phyloP scores from a whole-genome alignment of 2,888 invertebrate genomes.

The Lithophane ornitopus region DNA sequence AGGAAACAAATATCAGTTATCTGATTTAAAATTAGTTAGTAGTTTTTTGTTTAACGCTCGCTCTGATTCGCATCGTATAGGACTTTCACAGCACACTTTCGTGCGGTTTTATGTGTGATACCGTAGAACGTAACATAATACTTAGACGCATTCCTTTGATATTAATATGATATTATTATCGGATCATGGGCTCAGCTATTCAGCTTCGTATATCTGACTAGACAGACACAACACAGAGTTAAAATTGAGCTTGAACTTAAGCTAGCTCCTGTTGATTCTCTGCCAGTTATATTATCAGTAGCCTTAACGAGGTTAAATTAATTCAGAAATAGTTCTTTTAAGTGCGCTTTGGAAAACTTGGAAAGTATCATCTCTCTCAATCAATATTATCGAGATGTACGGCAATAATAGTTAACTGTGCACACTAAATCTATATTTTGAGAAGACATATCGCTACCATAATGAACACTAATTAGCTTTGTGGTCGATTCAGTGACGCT shows the following conservation, averaged over 20 bases:
- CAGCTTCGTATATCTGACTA: not conserved
- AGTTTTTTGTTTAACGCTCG: conserved; percentile 45
- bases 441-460: conserved; percentile 5
- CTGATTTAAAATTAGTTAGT: conserved; percentile 28
- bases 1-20: conserved; percentile 28
- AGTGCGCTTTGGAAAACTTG: not conserved
- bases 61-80: conserved; percentile 54
- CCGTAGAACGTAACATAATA: conserved; percentile 42
- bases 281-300: not conserved
- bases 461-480: conserved; percentile 29
- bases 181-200: conserved; percentile 11
- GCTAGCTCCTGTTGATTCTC: not conserved
- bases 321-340: conserved; percentile 4
- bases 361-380: conserved; percentile 5
- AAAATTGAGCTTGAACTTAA: not conserved
- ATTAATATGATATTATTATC: conserved; percentile 13
- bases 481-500: conserved; percentile 29
- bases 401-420: not conserved
- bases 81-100: conserved; percentile 58
- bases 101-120: conserved; percentile 43
- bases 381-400: not conserved
- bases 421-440: conserved; percentile 11
- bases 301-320: not conserved
- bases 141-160: conserved; percentile 28
- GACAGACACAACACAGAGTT: not conserved